These are phyloP conservation scores for Fulmarus glacialis DNA, from an alignment of 2,113 vertebrate species.

Conservation along the genomic window DNA sequence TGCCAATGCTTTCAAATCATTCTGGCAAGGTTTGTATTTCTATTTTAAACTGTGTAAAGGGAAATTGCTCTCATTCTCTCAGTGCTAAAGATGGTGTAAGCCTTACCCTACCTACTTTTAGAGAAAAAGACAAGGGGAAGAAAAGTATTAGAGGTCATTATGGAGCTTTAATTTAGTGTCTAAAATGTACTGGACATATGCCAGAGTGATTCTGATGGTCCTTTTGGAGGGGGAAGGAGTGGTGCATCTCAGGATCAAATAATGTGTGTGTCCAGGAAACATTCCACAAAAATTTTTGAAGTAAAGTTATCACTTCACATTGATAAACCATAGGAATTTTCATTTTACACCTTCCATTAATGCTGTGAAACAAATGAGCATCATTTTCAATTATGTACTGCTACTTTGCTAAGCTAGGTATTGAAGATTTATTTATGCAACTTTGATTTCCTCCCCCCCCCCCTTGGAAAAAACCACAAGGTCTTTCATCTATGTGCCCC, in stretches of 20 bases:
- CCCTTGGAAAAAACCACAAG: neutral
- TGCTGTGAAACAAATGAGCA: neutral
- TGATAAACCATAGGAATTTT: neutral
- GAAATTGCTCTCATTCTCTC: conserved; percentile 47
- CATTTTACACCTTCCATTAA: neutral
- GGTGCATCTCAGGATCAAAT: neutral
- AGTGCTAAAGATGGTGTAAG: conserved; percentile 10
- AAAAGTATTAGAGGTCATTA: conserved; percentile 11
- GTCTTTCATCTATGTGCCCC: neutral
- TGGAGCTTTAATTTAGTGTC: neutral
- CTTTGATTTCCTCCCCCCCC: too few relatives aligned
- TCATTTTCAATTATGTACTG: neutral
- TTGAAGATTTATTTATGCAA: neutral
- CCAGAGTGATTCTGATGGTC: neutral
- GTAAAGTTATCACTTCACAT: neutral
- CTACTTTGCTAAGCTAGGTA: neutral
- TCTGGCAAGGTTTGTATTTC: conserved; percentile 56
- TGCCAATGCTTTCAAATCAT: conserved; percentile 70
- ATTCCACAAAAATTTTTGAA: neutral
- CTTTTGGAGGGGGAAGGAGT: neutral
- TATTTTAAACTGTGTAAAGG: conserved; percentile 65
- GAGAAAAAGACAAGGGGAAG: neutral
- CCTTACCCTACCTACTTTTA: conserved; percentile 18
- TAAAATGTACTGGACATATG: neutral
- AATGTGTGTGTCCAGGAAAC: neutral